phyloP scores from a whole-genome alignment of 1,140 invertebrate genomes.

The Trachymyrmex cornetzi region DNA sequence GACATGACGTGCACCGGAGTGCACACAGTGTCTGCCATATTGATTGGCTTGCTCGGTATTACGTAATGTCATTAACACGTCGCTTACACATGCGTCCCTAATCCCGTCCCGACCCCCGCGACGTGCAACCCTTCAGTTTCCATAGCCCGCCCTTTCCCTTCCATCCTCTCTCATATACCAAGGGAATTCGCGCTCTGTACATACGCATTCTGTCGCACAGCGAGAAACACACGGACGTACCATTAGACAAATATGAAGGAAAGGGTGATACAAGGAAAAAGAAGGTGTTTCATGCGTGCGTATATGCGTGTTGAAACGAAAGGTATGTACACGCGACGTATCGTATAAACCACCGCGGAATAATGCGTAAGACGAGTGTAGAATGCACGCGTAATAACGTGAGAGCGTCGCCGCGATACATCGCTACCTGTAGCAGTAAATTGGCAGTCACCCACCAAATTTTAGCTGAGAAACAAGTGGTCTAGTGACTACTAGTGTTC shows the following conservation, averaged over 20 bases:
- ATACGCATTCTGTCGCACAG: constrained; percentile 20
- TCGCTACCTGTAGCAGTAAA: constrained; percentile 36
- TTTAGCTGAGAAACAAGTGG: not conserved
- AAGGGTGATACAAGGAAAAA: constrained; percentile 49
- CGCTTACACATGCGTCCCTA: constrained; percentile 82
- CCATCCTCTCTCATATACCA: not conserved
- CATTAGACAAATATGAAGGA: constrained; percentile 53
- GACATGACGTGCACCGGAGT: constrained; percentile 72
- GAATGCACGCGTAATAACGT: constrained; percentile 68
- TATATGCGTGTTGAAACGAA: constrained; percentile 60
- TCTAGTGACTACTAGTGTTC: too few species aligned
- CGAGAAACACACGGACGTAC: constrained; percentile 31
- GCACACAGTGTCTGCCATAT: constrained; percentile 81
- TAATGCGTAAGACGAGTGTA: constrained; percentile 81
- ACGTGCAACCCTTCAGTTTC: constrained; percentile 45
- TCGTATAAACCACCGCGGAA: constrained; percentile 77
- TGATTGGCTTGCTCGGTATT: constrained; percentile 84
- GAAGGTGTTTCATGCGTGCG: constrained; percentile 46
- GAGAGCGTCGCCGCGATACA: constrained; percentile 63
- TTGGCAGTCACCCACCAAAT: not conserved
- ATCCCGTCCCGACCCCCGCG: constrained; percentile 42
- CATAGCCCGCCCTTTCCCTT: constrained; percentile 53
- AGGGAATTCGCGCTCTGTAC: constrained; percentile 25
- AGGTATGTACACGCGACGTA: not conserved
- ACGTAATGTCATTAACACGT: constrained; percentile 86